These are phyloP conservation scores for Muscicapa striata DNA, from an alignment of 2,797 vertebrate species.

Conservation along the genomic window DNA sequence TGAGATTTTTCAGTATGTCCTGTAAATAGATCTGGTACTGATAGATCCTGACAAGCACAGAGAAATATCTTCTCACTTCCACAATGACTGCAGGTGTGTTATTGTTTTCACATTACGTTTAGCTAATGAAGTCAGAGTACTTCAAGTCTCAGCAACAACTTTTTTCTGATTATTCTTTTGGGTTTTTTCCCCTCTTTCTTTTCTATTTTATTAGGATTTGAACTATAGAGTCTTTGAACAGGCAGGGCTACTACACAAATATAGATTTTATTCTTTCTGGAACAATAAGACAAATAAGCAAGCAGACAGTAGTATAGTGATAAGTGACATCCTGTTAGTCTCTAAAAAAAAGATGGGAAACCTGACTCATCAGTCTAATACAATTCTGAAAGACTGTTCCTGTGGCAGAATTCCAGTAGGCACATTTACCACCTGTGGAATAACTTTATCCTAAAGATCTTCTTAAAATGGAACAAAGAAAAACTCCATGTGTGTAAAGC, in stretches of 20 bases:
- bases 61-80: background rate
- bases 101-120: background rate
- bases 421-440: background rate
- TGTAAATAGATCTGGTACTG: background rate
- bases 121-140: background rate
- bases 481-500: background rate
- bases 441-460: background rate
- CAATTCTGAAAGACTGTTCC: background rate
- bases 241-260: background rate
- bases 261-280: background rate
- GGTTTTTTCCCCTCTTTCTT: background rate
- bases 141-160: background rate
- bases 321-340: background rate
- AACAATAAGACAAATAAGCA: background rate
- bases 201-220: background rate
- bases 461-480: background rate
- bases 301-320: background rate
- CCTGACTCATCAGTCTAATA: constrained; percentile 22
- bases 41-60: background rate
- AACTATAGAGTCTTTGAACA: background rate
- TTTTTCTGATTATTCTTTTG: background rate
- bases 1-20: background rate
- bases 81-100: background rate
- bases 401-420: background rate
- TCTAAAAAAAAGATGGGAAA: background rate